phyloP scores from a whole-genome alignment of 2,888 invertebrate species.

The Leptopilina syphax region DNA sequence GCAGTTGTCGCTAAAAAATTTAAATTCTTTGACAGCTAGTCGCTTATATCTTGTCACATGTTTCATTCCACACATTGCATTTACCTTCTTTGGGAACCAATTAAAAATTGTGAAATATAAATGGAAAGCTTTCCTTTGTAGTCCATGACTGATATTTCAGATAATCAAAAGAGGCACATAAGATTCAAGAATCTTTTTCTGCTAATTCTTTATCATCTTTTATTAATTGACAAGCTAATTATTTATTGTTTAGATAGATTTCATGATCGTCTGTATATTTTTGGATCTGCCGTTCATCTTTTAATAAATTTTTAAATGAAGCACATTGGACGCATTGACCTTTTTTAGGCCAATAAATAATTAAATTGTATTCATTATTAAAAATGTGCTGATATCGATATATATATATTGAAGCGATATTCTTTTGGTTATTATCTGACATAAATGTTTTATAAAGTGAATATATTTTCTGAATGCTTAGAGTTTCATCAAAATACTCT shows the following conservation, averaged over 20 bases:
- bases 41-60: background rate
- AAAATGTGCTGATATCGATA: background rate
- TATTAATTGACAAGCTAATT: background rate
- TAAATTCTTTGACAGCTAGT: slow-evolving; percentile 11
- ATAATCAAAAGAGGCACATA: slow-evolving; percentile 1
- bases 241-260: background rate
- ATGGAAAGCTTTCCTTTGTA: slow-evolving; percentile 12
- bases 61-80: slow-evolving; percentile 36
- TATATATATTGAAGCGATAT: background rate
- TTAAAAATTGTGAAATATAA: slow-evolving; percentile 21
- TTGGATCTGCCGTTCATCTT: background rate
- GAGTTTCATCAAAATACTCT: background rate
- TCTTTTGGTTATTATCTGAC: background rate
- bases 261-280: background rate
- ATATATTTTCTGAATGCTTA: background rate
- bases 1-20: slow-evolving; percentile 27
- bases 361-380: background rate
- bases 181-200: background rate
- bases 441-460: background rate
- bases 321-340: background rate
- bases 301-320: background rate
- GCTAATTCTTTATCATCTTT: background rate
- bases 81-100: background rate
- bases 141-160: background rate
- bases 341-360: background rate